phyloP scores from a whole-genome alignment of 1,140 invertebrate genomes.

The Drosophila auraria region DNA sequence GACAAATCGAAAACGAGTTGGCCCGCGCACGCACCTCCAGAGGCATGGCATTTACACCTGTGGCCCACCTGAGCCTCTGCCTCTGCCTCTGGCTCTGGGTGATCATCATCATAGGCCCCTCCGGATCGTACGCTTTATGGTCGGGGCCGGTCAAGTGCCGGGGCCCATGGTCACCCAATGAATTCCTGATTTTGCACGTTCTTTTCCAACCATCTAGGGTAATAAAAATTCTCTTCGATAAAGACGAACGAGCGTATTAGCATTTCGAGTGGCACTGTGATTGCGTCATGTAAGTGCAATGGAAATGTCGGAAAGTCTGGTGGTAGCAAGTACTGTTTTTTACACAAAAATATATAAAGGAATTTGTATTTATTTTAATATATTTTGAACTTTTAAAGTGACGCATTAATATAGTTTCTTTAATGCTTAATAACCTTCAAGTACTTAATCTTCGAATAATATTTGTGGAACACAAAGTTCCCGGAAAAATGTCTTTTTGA shows the following conservation, averaged over 20 bases:
- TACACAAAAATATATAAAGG: too few species aligned
- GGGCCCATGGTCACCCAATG: conserved; percentile 28
- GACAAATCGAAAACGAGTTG: conserved; percentile 45
- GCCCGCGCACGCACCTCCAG: conserved; percentile 22
- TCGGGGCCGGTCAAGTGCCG: conserved; percentile 12
- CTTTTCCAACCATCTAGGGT: conserved; percentile 23
- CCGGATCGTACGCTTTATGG: conserved; percentile 43
- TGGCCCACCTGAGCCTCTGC: conserved; percentile 1
- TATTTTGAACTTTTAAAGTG: too few species aligned
- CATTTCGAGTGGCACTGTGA: conserved; percentile 32
- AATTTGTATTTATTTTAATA: too few species aligned
- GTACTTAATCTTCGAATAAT: too few species aligned
- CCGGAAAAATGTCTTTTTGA: neutral
- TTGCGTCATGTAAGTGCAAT: conserved; percentile 45
- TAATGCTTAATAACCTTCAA: too few species aligned
- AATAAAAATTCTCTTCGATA: conserved; percentile 49
- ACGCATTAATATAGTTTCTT: too few species aligned
- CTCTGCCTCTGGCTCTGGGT: neutral
- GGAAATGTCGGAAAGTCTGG: conserved; percentile 1
- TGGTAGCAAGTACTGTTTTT: neutral
- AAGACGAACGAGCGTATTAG: conserved; percentile 34
- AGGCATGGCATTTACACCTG: conserved; percentile 42
- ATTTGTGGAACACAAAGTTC: too few species aligned
- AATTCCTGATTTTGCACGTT: conserved; percentile 50
- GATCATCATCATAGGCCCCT: conserved; percentile 3